Evolutionary conservation across 2,888 invertebrate species (phyloP).

Genomic region (Coelinius sp.): DNA sequence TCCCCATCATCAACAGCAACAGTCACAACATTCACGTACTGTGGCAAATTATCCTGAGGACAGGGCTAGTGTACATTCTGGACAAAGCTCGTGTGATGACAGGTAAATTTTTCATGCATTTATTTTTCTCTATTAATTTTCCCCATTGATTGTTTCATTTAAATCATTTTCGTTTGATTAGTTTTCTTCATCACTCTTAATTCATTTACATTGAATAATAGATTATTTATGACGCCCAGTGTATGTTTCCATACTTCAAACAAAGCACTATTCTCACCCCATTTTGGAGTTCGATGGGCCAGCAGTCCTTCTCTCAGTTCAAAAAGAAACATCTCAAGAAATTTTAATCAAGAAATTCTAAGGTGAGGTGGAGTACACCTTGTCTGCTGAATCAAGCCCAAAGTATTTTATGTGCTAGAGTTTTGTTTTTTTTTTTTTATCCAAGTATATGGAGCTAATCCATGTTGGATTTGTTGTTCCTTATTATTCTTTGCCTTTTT

Average conservation of each 20-base stretch:
- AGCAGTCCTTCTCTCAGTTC: conserved; percentile 54
- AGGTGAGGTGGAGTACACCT: conserved; percentile 59
- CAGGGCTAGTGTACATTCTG: conserved; percentile 86
- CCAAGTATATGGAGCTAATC: background rate
- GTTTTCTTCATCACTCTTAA: conserved; percentile 10
- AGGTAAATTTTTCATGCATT: conserved; percentile 71
- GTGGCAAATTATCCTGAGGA: conserved; percentile 74
- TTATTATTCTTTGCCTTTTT: no score
- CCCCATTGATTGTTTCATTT: background rate
- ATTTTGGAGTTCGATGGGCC: conserved; percentile 61
- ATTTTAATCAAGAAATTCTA: conserved; percentile 49
- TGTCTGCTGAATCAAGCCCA: background rate
- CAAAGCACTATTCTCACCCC: conserved; percentile 63
- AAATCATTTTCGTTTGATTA: conserved; percentile 2
- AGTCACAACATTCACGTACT: conserved; percentile 28
- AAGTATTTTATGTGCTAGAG: background rate
- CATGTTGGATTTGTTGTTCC: no score
- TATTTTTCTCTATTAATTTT: no score
- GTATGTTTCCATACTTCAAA: conserved; percentile 64
- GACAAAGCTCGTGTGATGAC: conserved; percentile 85
- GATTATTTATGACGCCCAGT: conserved; percentile 62
- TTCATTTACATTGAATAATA: conserved; percentile 64
- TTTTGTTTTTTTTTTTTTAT: background rate
- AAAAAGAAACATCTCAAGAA: conserved; percentile 58
- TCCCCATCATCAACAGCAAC: conserved; percentile 42